phyloP scores from a whole-genome alignment of 2,888 invertebrate genomes.

The Tethea ocularis region DNA sequence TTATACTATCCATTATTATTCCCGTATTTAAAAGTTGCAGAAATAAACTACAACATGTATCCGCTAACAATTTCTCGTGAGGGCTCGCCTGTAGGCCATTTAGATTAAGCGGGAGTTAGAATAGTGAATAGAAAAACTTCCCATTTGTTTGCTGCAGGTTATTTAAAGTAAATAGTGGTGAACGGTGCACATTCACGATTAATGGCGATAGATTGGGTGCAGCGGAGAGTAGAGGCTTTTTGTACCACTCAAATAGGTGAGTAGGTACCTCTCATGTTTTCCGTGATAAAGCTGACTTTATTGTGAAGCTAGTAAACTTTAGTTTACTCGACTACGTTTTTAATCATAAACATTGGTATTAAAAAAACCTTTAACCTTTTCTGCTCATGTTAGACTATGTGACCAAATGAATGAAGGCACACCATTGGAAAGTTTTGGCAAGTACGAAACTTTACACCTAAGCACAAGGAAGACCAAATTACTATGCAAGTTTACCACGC shows the following conservation, averaged over 20 bases:
- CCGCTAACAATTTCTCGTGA: slow-evolving; percentile 3
- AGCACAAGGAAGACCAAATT: slow-evolving; percentile 40
- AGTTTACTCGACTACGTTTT: too few species aligned
- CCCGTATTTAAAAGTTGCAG: background rate
- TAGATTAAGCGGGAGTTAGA: slow-evolving; percentile 35
- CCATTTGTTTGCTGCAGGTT: slow-evolving; percentile 31
- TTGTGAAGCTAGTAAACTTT: slow-evolving; percentile 14
- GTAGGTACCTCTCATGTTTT: slow-evolving; percentile 19
- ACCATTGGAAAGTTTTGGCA: slow-evolving; percentile 13
- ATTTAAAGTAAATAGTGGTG: slow-evolving; percentile 48
- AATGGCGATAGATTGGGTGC: slow-evolving; percentile 65
- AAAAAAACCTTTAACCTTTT: background rate
- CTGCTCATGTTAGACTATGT: background rate
- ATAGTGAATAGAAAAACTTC: slow-evolving; percentile 35
- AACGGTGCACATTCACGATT: slow-evolving; percentile 62
- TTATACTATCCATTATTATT: background rate
- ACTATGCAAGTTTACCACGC: slow-evolving; percentile 40
- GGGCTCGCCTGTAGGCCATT: slow-evolving; percentile 35
- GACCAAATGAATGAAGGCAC: background rate
- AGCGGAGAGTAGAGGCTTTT: slow-evolving; percentile 42
- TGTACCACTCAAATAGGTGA: slow-evolving; percentile 23
- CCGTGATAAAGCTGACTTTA: slow-evolving; percentile 24
- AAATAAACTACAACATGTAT: slow-evolving; percentile 1
- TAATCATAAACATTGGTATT: too few species aligned
- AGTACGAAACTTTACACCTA: slow-evolving; percentile 28